Percentiles rank a stretch among this genome's conserved stretches.
These are phyloP conservation scores for Cynopterus sphinx DNA, from an alignment of 2,797 vertebrate genomes.

Conservation along the genomic window DNA sequence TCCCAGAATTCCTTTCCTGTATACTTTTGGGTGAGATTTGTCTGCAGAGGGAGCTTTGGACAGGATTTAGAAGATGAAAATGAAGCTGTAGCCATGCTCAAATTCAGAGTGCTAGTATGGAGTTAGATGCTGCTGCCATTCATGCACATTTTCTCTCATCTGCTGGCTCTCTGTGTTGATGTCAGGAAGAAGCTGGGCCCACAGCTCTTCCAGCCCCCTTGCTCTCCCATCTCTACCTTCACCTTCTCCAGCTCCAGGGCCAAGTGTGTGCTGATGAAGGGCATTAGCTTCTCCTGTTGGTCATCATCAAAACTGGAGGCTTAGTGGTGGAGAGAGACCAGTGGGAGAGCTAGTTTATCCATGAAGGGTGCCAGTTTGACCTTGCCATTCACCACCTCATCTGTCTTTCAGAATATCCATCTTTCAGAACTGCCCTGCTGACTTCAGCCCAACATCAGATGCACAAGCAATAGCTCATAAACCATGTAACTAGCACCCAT, in stretches of 20 bases:
- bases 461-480: not conserved
- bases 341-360: not conserved
- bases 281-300: not conserved
- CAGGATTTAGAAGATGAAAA: not conserved
- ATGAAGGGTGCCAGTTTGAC: not conserved
- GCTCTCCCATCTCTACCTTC: not conserved
- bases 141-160: not conserved
- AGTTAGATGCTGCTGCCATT: not conserved
- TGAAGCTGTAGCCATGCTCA: not conserved
- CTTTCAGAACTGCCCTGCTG: not conserved
- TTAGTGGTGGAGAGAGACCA: not conserved
- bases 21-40: not conserved
- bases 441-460: not conserved
- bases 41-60: not conserved
- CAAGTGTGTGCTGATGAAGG: not conserved
- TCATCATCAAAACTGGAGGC: not conserved
- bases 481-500: not conserved
- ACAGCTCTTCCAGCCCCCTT: not conserved
- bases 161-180: not conserved
- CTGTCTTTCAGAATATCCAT: not conserved
- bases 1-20: not conserved
- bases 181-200: not conserved
- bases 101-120: not conserved
- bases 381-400: not conserved
- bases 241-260: not conserved